Evolutionary conservation across 1,140 invertebrate genomes (phyloP).

Genomic region (Drosophila sechellia): DNA sequence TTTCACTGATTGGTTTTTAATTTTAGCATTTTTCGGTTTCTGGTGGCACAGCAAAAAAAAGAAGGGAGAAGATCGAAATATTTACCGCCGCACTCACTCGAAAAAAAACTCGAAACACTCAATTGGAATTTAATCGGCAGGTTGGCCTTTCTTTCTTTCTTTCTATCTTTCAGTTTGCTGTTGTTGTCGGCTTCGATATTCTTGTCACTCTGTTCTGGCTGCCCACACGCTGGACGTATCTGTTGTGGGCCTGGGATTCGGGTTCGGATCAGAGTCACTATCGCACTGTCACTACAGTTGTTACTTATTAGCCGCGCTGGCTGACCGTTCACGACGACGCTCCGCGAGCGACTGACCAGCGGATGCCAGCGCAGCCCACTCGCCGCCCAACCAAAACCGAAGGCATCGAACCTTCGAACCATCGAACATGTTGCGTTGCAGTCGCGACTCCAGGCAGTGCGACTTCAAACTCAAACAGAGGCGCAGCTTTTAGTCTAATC

Average conservation of each 20-base stretch:
- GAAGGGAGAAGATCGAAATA: slow-evolving; percentile 17
- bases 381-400: background rate
- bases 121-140: background rate
- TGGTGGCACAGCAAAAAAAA: slow-evolving; percentile 38
- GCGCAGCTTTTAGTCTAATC: background rate
- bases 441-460: background rate
- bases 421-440: slow-evolving; percentile 48
- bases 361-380: slow-evolving; percentile 9
- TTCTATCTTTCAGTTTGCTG: slow-evolving; percentile 2
- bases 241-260: slow-evolving; percentile 18
- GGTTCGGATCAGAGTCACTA: slow-evolving; percentile 17
- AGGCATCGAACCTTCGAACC: background rate
- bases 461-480: slow-evolving; percentile 2
- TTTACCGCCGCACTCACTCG: slow-evolving; percentile 48
- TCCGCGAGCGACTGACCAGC: slow-evolving; percentile 72
- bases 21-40: slow-evolving; percentile 6
- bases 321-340: slow-evolving; percentile 77
- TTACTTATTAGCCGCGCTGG: slow-evolving; percentile 46
- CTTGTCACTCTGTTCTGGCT: slow-evolving; percentile 5
- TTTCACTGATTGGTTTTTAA: slow-evolving; percentile 31
- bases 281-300: slow-evolving; percentile 9
- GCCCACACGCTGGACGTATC: slow-evolving; percentile 19
- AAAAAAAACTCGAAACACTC: slow-evolving; percentile 37
- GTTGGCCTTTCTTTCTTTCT: background rate
- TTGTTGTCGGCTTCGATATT: background rate